A percentile compares a stretch with the other conserved stretches of the same genome.
phyloP scores from a whole-genome alignment of 2,113 vertebrate species.

The Poeciliopsis prolifica region DNA sequence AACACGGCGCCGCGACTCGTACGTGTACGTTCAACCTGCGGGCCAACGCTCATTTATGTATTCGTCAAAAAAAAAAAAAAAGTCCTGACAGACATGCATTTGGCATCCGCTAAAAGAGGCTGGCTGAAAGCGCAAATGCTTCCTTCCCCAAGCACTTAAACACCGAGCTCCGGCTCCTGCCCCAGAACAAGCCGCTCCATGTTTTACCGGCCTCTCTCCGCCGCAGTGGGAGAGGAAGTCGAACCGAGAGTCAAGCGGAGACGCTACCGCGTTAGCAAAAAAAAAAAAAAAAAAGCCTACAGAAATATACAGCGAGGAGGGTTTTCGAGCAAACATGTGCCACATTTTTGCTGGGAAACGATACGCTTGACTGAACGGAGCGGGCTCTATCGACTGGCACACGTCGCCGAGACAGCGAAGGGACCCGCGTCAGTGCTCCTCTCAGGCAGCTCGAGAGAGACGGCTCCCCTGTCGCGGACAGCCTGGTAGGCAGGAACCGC shows the following conservation, averaged over 20 bases:
- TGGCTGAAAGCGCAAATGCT: neutral
- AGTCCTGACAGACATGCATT: too few relatives aligned
- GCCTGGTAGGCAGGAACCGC: conserved; percentile 27
- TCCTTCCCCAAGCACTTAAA: neutral
- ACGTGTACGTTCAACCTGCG: too few relatives aligned
- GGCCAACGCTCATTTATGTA: too few relatives aligned
- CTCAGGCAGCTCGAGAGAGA: neutral
- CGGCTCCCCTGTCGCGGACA: conserved; percentile 14
- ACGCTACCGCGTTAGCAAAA: conserved; percentile 20
- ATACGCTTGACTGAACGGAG: neutral
- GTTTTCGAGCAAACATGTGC: conserved; percentile 17
- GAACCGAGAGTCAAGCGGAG: conserved; percentile 49
- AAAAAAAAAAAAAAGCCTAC: conserved; percentile 27
- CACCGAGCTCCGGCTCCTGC: conserved; percentile 38
- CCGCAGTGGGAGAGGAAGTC: conserved; percentile 79
- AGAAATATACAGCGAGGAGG: conserved; percentile 23
- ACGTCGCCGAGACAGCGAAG: neutral
- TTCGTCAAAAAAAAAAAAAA: too few relatives aligned
- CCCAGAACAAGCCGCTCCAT: conserved; percentile 23
- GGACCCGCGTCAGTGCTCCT: neutral
- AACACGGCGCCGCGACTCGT: too few relatives aligned
- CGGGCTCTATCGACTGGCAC: neutral
- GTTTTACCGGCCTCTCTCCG: conserved; percentile 60
- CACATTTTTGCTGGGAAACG: conserved; percentile 1
- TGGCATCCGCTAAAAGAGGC: neutral